phyloP scores from a whole-genome alignment of 2,113 vertebrate genomes.

The Hirundichthys speculiger region DNA sequence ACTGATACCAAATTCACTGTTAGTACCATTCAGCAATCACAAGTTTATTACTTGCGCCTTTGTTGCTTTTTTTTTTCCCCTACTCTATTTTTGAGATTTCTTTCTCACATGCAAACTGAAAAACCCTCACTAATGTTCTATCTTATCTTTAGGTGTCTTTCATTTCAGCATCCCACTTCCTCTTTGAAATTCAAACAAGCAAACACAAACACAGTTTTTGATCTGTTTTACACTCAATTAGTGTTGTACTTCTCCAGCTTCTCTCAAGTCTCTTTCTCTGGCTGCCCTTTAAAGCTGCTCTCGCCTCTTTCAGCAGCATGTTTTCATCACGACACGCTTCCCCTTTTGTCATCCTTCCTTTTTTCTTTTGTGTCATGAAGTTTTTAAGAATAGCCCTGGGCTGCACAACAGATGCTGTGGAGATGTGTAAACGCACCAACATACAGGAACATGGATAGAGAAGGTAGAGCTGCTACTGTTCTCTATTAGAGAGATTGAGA shows the following conservation, averaged over 20 bases:
- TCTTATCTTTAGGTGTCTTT: too few species aligned
- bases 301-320: constrained; percentile 24
- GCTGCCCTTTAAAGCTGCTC: constrained; percentile 4
- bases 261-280: constrained; percentile 14
- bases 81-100: constrained; percentile 3
- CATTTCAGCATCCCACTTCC: neutral
- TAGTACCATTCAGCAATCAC: constrained; percentile 16
- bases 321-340: constrained; percentile 39
- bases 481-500: constrained; percentile 33
- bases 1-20: constrained; percentile 11
- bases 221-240: constrained; percentile 9
- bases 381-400: constrained; percentile 69
- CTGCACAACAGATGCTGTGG: constrained; percentile 61
- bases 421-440: constrained; percentile 41
- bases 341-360: constrained; percentile 23
- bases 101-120: too few species aligned
- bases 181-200: constrained; percentile 26
- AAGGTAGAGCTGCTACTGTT: constrained; percentile 31
- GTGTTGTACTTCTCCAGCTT: neutral
- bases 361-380: constrained; percentile 63
- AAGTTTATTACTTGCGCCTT: constrained; percentile 9
- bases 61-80: constrained; percentile 7
- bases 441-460: constrained; percentile 18
- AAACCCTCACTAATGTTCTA: too few species aligned
- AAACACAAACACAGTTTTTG: neutral